Percentiles rank a stretch among this genome's conserved stretches.
Conservation (phyloP, 2,888 invertebrate genomes). For the Caenorhabditis drosophilae region DNA sequence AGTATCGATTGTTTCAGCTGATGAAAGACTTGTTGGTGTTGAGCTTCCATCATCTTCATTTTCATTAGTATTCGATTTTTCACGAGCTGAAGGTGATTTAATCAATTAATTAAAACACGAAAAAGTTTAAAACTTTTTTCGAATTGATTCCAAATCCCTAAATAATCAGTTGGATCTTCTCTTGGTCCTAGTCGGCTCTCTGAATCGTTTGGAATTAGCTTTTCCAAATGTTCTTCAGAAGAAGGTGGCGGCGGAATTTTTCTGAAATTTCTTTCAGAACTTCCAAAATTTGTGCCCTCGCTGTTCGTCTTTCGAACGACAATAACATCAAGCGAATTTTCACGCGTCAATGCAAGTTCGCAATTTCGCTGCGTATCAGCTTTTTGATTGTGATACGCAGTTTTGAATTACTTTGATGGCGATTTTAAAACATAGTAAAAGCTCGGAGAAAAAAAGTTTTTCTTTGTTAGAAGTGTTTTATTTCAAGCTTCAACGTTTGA, state of each 20-base stretch:
- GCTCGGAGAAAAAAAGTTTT: too few relatives aligned
- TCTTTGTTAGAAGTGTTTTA: neutral
- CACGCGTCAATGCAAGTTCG: too few relatives aligned
- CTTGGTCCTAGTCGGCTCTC: conserved; percentile 24
- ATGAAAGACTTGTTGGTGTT: conserved; percentile 21
- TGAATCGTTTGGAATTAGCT: too few relatives aligned
- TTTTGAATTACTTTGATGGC: neutral
- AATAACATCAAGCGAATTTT: too few relatives aligned
- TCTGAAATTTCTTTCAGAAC: conserved; percentile 19
- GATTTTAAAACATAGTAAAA: too few relatives aligned
- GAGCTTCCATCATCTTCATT: conserved; percentile 10
- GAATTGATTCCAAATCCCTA: conserved; percentile 6
- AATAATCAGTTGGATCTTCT: conserved; percentile 38
- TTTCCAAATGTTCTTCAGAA: conserved; percentile 8
- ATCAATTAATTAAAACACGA: too few relatives aligned
- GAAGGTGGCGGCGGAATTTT: conserved; percentile 24
- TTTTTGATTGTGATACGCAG: neutral
- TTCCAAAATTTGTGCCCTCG: too few relatives aligned
- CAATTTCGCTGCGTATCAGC: too few relatives aligned
- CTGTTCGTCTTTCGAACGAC: too few relatives aligned
- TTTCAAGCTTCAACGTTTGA: too few relatives aligned
- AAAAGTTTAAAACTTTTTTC: conserved; percentile 13
- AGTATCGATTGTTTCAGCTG: conserved; percentile 23
- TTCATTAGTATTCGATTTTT: too few relatives aligned
- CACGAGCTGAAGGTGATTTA: too few relatives aligned